A percentile compares a stretch with the other conserved stretches of the same genome.
phyloP scores from a whole-genome alignment of 2,113 vertebrate species.

The Chamaetylas fuelleborni region DNA sequence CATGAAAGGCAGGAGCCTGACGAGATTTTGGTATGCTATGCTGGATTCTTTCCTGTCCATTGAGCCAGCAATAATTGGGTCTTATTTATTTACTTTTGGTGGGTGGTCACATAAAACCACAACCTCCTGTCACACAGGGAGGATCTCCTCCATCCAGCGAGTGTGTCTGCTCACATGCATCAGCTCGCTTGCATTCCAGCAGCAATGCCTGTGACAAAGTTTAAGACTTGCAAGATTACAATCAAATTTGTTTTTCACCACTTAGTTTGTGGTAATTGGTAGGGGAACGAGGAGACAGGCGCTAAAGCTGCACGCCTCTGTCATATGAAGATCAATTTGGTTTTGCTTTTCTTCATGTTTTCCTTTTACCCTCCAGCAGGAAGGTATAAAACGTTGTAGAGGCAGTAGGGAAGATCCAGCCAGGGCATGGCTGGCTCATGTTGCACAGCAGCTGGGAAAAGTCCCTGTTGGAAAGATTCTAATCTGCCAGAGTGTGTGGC shows the following conservation, averaged over 20 bases:
- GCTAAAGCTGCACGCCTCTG: not conserved
- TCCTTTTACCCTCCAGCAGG: not conserved
- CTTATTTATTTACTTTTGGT: conserved; percentile 61
- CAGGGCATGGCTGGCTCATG: not conserved
- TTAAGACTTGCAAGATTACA: not conserved
- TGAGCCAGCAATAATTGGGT: conserved; percentile 41
- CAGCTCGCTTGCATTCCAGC: not conserved
- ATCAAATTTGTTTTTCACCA: not conserved
- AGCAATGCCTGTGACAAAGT: not conserved
- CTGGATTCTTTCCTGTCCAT: conserved; percentile 30
- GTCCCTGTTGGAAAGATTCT: not conserved
- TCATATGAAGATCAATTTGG: not conserved
- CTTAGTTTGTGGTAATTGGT: not conserved
- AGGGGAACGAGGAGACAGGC: not conserved
- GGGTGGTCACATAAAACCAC: not conserved
- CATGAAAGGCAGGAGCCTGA: not conserved
- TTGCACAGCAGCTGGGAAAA: not conserved
- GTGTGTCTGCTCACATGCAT: not conserved
- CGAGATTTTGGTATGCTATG: not conserved
- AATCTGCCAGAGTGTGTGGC: not conserved
- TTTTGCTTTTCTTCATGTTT: not conserved
- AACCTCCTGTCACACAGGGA: not conserved
- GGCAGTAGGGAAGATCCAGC: not conserved
- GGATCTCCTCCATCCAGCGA: not conserved
- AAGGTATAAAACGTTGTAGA: not conserved